Conservation (phyloP, 1,140 invertebrate species). For the Anastrepha obliqua region DNA sequence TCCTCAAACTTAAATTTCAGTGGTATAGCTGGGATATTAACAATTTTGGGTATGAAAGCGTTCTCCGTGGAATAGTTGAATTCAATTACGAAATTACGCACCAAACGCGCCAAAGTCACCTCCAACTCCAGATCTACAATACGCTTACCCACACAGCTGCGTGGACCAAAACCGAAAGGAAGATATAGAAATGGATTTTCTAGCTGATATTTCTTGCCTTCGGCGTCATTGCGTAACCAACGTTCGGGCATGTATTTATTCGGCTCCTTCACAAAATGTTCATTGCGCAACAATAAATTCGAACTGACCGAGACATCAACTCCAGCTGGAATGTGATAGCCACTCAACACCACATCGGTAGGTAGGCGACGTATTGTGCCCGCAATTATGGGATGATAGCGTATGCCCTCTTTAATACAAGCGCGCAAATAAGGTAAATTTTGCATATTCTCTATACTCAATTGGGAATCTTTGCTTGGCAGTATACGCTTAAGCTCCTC, state of each 20-base stretch:
- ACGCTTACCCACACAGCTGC: conserved; percentile 78
- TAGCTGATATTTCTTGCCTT: conserved; percentile 63
- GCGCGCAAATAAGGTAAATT: conserved; percentile 79
- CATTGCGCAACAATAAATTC: conserved; percentile 71
- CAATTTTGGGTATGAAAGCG: conserved; percentile 41
- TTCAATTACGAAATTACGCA: conserved; percentile 55
- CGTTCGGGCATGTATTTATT: conserved; percentile 77
- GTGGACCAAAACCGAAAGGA: conserved; percentile 79
- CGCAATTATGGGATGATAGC: conserved; percentile 75
- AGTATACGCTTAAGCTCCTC: conserved; percentile 79
- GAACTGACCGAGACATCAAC: conserved; percentile 75
- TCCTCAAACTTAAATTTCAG: conserved; percentile 61
- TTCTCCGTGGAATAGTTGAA: conserved; percentile 57
- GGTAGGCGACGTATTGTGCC: conserved; percentile 74
- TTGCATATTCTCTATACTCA: conserved; percentile 76
- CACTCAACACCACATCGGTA: conserved; percentile 76
- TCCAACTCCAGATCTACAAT: conserved; percentile 84
- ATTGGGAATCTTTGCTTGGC: conserved; percentile 72
- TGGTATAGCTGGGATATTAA: conserved; percentile 30
- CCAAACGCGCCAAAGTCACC: conserved; percentile 64
- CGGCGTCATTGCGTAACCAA: conserved; percentile 73
- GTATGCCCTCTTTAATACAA: conserved; percentile 79
- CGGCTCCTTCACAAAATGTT: conserved; percentile 75
- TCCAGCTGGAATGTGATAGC: conserved; percentile 78
- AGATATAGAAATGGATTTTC: conserved; percentile 78